Base-by-base conservation (phyloP, 2,797 vertebrate genomes). In the Channallabes apus region DNA sequence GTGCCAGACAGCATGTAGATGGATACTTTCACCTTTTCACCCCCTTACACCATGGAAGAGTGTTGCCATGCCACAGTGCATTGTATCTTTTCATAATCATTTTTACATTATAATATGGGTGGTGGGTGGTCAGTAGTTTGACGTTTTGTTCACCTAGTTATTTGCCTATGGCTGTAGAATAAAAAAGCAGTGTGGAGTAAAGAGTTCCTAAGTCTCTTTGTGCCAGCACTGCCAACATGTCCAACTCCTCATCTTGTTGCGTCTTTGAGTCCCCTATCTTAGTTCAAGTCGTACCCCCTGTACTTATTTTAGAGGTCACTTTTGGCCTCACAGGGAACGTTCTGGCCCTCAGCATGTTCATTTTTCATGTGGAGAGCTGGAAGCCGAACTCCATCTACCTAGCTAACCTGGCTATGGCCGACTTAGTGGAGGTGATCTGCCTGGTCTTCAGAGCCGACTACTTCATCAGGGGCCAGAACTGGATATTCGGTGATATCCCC, bases 381-480 rank as follows among this genome's bases (percentile, higher is more conserved):
- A 96, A 94, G 85, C 94, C 94, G 71, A 95, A 93, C 82, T 84
- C 94, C 0, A 90, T 96, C 64, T 96, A 96, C 89, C 93, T 96
- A 38, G 91, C 94, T 15, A 94, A 95, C 84, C 90, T 96, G 85
- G 94, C 95, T 0, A 90, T 96, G 0, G 95, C 95, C 0, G 96
- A 96, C 91, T 92, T 93, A 24, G 85, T 96, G 0, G 93, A 96
- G 2, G 90, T 96, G 1, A 93, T 95, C 89, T 95, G 94, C 88
- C 90, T 96, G 1, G 93, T 95, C 0, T 95, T 96, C 91, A 89
- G 95, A 46, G 95, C 95, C 0, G 95, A 95, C 86, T 96, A 96
- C 90, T 96, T 96, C 91, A 64, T 92, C 7, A 92, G 94, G 0
- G 90, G 91, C 0, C 94, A 94, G 22, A n/a, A 96, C 88, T 96